Evolutionary conservation across 2,797 vertebrate species (phyloP).

Genomic region (Enteromius mattozi): DNA sequence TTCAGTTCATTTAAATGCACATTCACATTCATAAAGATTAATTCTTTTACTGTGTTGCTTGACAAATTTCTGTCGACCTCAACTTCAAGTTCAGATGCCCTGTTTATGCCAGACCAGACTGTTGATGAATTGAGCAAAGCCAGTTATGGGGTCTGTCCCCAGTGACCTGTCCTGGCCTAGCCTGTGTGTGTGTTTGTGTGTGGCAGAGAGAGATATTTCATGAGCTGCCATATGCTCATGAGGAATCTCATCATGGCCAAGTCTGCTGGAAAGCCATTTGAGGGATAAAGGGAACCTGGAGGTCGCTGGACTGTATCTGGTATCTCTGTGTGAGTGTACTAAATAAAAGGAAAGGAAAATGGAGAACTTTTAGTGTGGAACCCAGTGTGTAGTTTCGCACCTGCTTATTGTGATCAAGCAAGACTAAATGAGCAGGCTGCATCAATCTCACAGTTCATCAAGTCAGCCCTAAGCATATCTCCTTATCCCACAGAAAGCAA

Average conservation of each 20-base stretch:
- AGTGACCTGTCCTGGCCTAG: constrained; percentile 3
- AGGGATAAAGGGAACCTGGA: constrained; percentile 28
- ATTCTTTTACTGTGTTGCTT: not conserved
- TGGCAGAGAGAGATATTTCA: not conserved
- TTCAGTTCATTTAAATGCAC: not conserved
- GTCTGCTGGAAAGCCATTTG: constrained; percentile 40
- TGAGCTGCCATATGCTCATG: constrained; percentile 29
- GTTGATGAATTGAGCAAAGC: constrained; percentile 30
- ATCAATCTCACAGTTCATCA: constrained; percentile 26
- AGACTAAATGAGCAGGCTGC: constrained; percentile 33
- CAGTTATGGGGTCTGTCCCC: constrained; percentile 9
- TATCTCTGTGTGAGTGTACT: constrained; percentile 18
- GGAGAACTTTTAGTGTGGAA: not conserved
- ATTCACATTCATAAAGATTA: not conserved
- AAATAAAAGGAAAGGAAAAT: constrained; percentile 19
- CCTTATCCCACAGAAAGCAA: not conserved
- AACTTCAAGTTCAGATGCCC: constrained; percentile 38
- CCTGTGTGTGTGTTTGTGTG: constrained; percentile 16
- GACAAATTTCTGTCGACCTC: constrained; percentile 12
- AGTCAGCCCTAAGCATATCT: not conserved
- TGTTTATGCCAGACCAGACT: not conserved
- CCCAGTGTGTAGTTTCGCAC: constrained; percentile 12
- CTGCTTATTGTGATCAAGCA: constrained; percentile 29
- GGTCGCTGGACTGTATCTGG: not conserved
- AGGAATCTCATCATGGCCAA: constrained; percentile 4